Evolutionary conservation across 1,140 invertebrate species (phyloP), one percentile per base, ranked within the genome.

Genomic region (Acromyrmex charruanus): DNA sequence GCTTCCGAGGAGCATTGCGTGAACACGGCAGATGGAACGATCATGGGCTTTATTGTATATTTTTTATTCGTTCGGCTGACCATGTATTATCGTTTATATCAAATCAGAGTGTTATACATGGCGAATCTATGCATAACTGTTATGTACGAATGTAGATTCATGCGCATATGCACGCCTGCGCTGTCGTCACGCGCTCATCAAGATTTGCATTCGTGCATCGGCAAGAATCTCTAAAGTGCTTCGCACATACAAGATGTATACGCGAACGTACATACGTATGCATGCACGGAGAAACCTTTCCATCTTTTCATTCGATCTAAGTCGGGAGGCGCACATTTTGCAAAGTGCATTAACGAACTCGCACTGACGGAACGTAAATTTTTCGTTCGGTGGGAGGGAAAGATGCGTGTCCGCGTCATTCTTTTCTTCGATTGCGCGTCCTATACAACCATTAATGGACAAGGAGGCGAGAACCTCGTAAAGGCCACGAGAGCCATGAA

Each of bases 181-280:
- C 25, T 39, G 31, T 49, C 72, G 44, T 28, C 61, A 53, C n/a
- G 16, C 31, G 39, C 39, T 81, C 79, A 58, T 72, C 80, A 55
- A 51, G 80, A 84, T 84, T 84, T 84, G 80, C 80, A 84, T 84
- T 74, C 44, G 80, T 49, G 25, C 80, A 49, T 72, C 53, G 68
- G 80, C 55, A 75, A 61, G 69, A 84, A 14, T 49, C 21, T 68
- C 16, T 44, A 84, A 84, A 84, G 80, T 74, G 55, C 69, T 74
- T n/a, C 80, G 68, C 25, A 35, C 25, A 6, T 21, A 84, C 18
- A 35, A 21, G 49, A 63, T 55, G 14, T 44, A 31, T 49, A 49
- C 12, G 14, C 28, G 35, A 25, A 18, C n/a, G 21, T 35, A 25
- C n/a, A 25, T 28, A 44, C 7, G 12, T 31, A 16, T 25, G 25